These are phyloP conservation scores for Pongo pygmaeus DNA, from an alignment of 2,113 vertebrate genomes.

Conservation along the genomic window DNA sequence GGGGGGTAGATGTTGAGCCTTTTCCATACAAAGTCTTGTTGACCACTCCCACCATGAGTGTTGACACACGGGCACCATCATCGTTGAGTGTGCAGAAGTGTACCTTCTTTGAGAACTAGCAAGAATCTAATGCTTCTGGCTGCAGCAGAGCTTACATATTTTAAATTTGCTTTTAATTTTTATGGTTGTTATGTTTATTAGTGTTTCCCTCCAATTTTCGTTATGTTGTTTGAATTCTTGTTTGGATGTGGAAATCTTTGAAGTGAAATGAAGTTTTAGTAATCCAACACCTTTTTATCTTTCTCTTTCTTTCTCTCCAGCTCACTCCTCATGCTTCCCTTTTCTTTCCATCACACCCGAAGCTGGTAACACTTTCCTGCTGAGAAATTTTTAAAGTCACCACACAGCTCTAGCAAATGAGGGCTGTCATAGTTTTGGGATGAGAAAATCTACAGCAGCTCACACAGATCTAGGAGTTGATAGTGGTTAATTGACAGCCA, in stretches of 20 bases:
- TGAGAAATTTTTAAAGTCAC: conserved; percentile 81
- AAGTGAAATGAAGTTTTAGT: neutral
- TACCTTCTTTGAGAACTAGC: neutral
- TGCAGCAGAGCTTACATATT: neutral
- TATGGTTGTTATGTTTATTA: neutral
- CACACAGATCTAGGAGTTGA: conserved; percentile 82
- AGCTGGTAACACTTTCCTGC: conserved; percentile 81
- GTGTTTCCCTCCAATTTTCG: neutral
- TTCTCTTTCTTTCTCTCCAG: conserved; percentile 54
- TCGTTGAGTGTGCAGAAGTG: neutral
- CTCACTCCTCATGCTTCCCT: conserved; percentile 57
- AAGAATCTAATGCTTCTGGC: neutral
- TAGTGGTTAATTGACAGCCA: conserved; percentile 86
- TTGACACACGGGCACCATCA: neutral
- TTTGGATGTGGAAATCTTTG: neutral
- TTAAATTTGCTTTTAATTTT: conserved; percentile 43
- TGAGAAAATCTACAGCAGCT: conserved; percentile 83
- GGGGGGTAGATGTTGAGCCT: neutral
- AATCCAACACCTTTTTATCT: conserved; percentile 62
- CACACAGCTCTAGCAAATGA: conserved; percentile 81
- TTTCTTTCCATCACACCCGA: conserved; percentile 61
- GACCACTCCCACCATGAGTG: accelerated
- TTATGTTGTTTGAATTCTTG: conserved; percentile 3
- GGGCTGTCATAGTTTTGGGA: conserved; percentile 80
- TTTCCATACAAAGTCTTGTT: neutral